Conservation (phyloP, 1,140 invertebrate species). For the Hycleus phaleratus region DNA sequence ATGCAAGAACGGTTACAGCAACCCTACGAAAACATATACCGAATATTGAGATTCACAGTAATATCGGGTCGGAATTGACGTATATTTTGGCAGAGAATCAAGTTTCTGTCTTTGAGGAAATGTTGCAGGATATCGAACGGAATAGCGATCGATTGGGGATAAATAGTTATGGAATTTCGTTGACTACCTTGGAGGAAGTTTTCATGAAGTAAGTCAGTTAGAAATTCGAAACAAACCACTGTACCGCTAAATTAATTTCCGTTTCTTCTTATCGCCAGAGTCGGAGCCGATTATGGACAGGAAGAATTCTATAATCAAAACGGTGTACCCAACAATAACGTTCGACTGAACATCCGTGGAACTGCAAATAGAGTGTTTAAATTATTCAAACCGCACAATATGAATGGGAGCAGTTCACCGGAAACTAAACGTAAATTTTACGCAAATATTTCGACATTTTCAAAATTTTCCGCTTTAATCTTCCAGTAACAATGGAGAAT, state of each 20-base stretch:
- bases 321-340: not conserved
- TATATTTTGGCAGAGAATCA: constrained; percentile 25
- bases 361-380: too few species aligned
- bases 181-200: constrained; percentile 84
- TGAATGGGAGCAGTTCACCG: not conserved
- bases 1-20: constrained; percentile 35
- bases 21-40: constrained; percentile 21
- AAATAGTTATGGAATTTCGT: constrained; percentile 55
- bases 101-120: constrained; percentile 47
- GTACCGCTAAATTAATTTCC: not conserved
- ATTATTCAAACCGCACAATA: not conserved
- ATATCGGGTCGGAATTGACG: constrained; percentile 25
- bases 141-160: constrained; percentile 57
- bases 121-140: constrained; percentile 63
- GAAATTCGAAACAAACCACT: not conserved
- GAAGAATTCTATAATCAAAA: constrained; percentile 11
- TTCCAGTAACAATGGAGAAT: constrained; percentile 16
- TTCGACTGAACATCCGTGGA: not conserved
- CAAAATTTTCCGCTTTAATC: not conserved
- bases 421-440: not conserved
- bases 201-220: constrained; percentile 64
- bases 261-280: constrained; percentile 32
- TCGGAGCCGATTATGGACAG: constrained; percentile 39
- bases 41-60: constrained; percentile 23
- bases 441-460: not conserved